These are phyloP conservation scores for Fringilla coelebs DNA, from an alignment of 2,797 vertebrate genomes.

Conservation along the genomic window DNA sequence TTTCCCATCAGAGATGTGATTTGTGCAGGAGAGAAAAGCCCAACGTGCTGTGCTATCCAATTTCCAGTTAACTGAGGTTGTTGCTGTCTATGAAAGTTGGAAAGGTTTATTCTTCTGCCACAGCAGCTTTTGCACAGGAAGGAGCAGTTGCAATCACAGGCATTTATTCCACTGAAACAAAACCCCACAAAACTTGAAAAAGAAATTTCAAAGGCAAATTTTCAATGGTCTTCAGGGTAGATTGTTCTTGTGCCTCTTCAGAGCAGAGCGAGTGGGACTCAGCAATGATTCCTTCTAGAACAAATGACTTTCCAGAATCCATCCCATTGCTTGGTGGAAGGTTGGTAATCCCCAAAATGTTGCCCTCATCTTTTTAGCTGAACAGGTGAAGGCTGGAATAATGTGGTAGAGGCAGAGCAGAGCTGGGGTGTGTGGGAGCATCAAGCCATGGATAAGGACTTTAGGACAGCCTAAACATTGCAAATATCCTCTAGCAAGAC, in stretches of 20 bases:
- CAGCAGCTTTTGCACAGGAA: background rate
- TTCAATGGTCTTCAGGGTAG: background rate
- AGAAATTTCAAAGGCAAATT: background rate
- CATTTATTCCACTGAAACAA: background rate
- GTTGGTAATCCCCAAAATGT: background rate
- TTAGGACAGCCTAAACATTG: background rate
- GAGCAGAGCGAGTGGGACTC: background rate
- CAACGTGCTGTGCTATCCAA: background rate
- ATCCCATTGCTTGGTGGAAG: background rate
- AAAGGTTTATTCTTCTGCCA: background rate
- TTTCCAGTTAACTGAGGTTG: background rate
- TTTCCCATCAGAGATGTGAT: background rate
- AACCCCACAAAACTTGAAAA: background rate
- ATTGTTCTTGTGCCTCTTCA: background rate
- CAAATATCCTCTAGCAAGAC: background rate
- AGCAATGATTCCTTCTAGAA: background rate
- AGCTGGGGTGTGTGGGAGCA: background rate
- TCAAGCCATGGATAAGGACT: background rate
- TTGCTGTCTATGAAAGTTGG: fast-evolving
- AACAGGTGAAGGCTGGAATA: background rate
- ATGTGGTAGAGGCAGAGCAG: background rate
- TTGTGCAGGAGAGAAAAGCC: background rate
- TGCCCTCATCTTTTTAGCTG: background rate
- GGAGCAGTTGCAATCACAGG: background rate
- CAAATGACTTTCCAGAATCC: background rate